Percentiles rank a stretch among this genome's conserved stretches.
Conservation (phyloP, 2,797 vertebrate genomes). For the Trematomus bernacchii region DNA sequence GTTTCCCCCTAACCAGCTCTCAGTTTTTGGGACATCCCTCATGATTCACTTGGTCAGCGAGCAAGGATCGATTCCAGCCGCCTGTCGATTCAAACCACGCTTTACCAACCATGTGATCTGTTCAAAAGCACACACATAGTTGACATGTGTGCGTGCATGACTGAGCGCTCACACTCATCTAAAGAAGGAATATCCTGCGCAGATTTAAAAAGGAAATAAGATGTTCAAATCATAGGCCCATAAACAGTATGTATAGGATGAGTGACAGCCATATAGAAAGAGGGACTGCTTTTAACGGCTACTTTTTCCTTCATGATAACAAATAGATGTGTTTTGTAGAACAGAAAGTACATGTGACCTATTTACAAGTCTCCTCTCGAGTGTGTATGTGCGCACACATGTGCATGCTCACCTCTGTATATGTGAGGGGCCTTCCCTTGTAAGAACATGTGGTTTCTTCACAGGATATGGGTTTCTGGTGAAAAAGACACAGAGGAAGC, state of each 20-base stretch:
- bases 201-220: slow-evolving; percentile 22
- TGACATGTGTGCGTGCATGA: slow-evolving; percentile 43
- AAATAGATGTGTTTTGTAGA: slow-evolving; percentile 54
- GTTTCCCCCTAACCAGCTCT: slow-evolving; percentile 1
- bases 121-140: slow-evolving; percentile 59
- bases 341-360: slow-evolving; percentile 71
- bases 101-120: slow-evolving; percentile 86
- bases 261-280: not conserved
- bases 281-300: slow-evolving; percentile 7
- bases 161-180: slow-evolving; percentile 26
- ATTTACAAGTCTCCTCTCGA: slow-evolving; percentile 63
- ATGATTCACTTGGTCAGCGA: slow-evolving; percentile 63
- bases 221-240: slow-evolving; percentile 36
- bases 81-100: slow-evolving; percentile 75
- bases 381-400: slow-evolving; percentile 10
- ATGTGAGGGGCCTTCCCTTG: slow-evolving; percentile 79
- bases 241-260: slow-evolving; percentile 32
- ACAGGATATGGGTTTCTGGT: slow-evolving; percentile 85
- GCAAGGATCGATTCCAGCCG: slow-evolving; percentile 74
- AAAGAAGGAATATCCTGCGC: slow-evolving; percentile 21
- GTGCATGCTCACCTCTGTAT: slow-evolving; percentile 31
- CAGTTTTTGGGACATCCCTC: slow-evolving; percentile 55
- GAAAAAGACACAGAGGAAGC: slow-evolving; percentile 68
- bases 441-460: slow-evolving; percentile 77
- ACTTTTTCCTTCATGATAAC: slow-evolving; percentile 44